Evolutionary conservation across 2,797 vertebrate species (phyloP).

Genomic region (Ptychadena robeensis): DNA sequence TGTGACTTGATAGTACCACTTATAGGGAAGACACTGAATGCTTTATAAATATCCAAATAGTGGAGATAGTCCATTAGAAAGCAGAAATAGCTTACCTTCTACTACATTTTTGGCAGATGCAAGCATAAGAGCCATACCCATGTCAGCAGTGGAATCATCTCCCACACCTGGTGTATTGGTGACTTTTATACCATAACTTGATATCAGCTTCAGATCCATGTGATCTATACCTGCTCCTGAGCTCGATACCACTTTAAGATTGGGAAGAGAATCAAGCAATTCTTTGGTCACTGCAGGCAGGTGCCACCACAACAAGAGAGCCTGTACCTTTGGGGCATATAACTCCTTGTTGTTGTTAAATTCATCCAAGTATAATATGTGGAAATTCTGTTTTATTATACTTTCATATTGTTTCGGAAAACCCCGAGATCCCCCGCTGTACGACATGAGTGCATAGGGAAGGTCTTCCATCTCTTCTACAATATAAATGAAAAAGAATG

Average conservation of each 20-base stretch:
- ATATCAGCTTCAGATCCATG: constrained; percentile 76
- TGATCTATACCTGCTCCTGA: constrained; percentile 79
- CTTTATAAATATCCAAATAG: too few relatives aligned
- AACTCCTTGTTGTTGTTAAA: constrained; percentile 72
- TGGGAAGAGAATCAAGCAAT: constrained; percentile 75
- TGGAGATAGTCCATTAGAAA: too few relatives aligned
- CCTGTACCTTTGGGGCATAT: constrained; percentile 75
- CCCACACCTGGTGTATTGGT: constrained; percentile 76
- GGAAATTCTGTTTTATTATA: constrained; percentile 74
- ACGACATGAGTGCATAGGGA: constrained; percentile 74
- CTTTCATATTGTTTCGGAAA: constrained; percentile 64
- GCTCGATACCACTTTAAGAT: constrained; percentile 76
- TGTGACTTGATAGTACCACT: neutral
- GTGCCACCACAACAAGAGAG: constrained; percentile 73
- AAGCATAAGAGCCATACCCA: constrained; percentile 79
- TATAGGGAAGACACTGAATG: neutral
- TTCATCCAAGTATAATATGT: constrained; percentile 73
- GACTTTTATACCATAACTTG: constrained; percentile 76
- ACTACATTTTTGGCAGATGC: constrained; percentile 77
- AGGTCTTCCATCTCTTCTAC: constrained; percentile 73
- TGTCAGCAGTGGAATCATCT: constrained; percentile 78
- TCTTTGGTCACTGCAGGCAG: constrained; percentile 63
- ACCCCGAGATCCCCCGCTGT: constrained; percentile 62
- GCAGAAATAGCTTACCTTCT: constrained; percentile 72
- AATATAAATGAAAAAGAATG: constrained; percentile 16